Evolutionary conservation across 2,797 vertebrate genomes (phyloP), one percentile per base, ranked within the genome.

Genomic region (Hyperoplus lanceolatus): DNA sequence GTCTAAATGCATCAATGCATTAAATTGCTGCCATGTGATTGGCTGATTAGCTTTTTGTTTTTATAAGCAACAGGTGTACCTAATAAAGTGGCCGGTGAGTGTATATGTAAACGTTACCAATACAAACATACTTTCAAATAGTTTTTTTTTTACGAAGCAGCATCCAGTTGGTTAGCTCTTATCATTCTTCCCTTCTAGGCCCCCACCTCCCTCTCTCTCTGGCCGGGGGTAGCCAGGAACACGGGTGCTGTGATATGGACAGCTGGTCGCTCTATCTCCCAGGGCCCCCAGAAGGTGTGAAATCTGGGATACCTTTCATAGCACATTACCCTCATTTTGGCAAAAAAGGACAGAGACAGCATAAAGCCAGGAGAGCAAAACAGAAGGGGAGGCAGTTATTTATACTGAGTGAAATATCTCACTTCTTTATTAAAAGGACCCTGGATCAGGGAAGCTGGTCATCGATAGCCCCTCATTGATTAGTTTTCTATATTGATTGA

Each of bases 291-390:
- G 91, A 93, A 93, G 94, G 90, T 95, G 94, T 91, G 92, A 94
- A 95, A 94, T 92, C 94, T 94, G 90, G 91, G 92, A 92, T 94
- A 94, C 92, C 92, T 95, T 94, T 95, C 93, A 94, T 92, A 93
- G 92, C 91, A 92, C 89, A 93, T 94, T 94, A 93, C 91, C 91
- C 91, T 95, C 92, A 91, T 92, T 94, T 94, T 92, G 91, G 91
- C 86, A 83, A 89, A 87, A 59, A 57, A 87, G 57, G 74, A 75
- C 55, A 78, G 50, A 70, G 77, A 80, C 79, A 82, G 79, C 63
- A 85, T 70, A 78, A 65, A 87, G 83, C 80, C 85, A 88, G 85
- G 60, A 87, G 79, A 88, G 85, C 66, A 83, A 91, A 87, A 90
- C 86, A 85, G 85, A 76, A 86, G 79, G 84, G 74, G 82, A 87